These are phyloP conservation scores for Mnemiopsis leidyi DNA, from an alignment of 37 sponge, comb jelly and placozoan genomes.

Conservation along the genomic window DNA sequence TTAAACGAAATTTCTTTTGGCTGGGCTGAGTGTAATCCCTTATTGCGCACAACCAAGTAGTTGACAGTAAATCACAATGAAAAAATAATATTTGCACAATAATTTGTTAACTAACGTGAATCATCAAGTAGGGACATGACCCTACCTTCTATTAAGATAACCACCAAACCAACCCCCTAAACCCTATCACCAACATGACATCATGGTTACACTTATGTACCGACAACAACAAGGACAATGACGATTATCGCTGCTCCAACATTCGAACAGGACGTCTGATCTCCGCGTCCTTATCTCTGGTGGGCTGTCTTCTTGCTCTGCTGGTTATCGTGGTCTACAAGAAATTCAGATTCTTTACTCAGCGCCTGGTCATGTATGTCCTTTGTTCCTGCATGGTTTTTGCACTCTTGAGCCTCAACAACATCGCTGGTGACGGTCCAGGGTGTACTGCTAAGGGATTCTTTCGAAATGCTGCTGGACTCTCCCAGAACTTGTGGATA, in stretches of 20 bases:
- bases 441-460: neutral
- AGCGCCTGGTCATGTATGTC: constrained; percentile 2
- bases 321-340: constrained; percentile 16
- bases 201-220: neutral
- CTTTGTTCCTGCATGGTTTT: neutral
- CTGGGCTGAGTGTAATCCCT: too few species aligned
- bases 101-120: too few species aligned
- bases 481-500: constrained; percentile 1
- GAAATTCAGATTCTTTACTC: neutral
- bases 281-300: neutral
- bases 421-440: neutral
- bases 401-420: neutral
- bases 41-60: too few species aligned
- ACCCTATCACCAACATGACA: too few species aligned
- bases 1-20: too few species aligned
- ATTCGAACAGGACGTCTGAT: neutral
- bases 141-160: too few species aligned
- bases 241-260: neutral
- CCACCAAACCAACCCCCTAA: too few species aligned
- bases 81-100: too few species aligned
- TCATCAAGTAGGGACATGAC: too few species aligned
- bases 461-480: neutral
- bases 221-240: neutral
- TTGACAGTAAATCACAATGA: too few species aligned
- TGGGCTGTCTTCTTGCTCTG: constrained; percentile 2